phyloP scores from a whole-genome alignment of 2,113 vertebrate species.

The Chionomys nivalis region DNA sequence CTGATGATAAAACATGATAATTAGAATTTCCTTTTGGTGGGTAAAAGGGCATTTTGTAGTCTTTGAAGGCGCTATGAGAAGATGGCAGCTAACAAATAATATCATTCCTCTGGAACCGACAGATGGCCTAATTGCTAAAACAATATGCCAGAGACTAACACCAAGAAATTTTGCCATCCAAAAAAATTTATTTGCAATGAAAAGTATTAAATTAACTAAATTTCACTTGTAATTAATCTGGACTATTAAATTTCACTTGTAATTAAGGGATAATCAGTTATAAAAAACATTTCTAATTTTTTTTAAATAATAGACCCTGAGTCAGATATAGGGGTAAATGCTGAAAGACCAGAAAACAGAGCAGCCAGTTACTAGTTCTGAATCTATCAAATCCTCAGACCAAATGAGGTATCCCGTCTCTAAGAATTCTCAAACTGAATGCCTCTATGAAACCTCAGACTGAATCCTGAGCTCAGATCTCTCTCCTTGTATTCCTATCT shows the following conservation, averaged over 20 bases:
- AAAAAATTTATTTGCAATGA: not conserved
- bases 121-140: conserved; percentile 13
- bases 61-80: conserved; percentile 2
- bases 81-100: not conserved
- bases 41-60: not conserved
- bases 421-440: too few relatives aligned
- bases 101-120: conserved; percentile 10
- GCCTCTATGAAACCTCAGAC: too few relatives aligned
- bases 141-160: not conserved
- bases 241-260: not conserved
- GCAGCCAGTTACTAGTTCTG: too few relatives aligned
- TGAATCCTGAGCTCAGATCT: too few relatives aligned
- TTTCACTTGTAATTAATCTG: not conserved
- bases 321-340: too few relatives aligned
- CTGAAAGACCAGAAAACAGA: too few relatives aligned
- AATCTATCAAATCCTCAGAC: too few relatives aligned
- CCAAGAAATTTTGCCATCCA: not conserved
- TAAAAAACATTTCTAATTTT: not conserved
- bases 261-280: conserved; percentile 12
- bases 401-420: too few relatives aligned
- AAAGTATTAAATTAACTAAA: conserved; percentile 5
- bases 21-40: not conserved
- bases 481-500: too few relatives aligned
- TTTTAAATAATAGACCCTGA: too few relatives aligned
- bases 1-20: not conserved